Evolutionary conservation across 2,797 vertebrate species (phyloP).

Genomic region (Squalus acanthias): DNA sequence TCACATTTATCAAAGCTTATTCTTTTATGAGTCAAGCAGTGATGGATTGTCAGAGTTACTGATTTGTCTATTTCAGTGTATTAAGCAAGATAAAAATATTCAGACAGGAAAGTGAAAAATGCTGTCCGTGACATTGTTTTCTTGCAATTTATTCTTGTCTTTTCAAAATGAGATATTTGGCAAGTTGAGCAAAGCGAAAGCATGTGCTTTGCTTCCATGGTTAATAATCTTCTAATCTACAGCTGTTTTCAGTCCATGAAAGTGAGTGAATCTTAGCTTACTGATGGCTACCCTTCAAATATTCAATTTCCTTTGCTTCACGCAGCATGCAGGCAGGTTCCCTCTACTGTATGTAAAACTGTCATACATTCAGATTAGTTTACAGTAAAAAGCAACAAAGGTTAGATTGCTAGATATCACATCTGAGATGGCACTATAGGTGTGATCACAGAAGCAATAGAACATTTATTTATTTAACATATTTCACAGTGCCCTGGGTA

Average conservation of each 20-base stretch:
- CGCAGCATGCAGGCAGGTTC: neutral
- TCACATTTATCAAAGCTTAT: slow-evolving; percentile 33
- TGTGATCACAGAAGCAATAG: neutral
- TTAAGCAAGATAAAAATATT: slow-evolving; percentile 16
- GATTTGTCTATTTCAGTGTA: slow-evolving; percentile 21
- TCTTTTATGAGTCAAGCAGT: neutral
- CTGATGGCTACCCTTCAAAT: neutral
- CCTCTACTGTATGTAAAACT: neutral
- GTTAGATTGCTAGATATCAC: neutral
- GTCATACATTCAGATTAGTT: neutral
- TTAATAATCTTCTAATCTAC: neutral
- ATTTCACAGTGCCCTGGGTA: neutral
- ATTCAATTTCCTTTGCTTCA: neutral
- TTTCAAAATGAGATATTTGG: neutral
- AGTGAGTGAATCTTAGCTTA: neutral
- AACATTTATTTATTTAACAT: neutral
- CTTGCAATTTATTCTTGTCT: neutral
- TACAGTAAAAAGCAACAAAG: neutral
- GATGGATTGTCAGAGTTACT: slow-evolving; percentile 8
- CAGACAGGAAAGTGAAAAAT: slow-evolving; percentile 10
- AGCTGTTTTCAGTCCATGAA: neutral
- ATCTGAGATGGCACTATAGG: neutral
- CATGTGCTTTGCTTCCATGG: neutral
- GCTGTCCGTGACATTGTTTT: neutral
- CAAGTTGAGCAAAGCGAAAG: neutral